phyloP scores from a whole-genome alignment of 2,888 invertebrate genomes.

The Ormyrus thymus region DNA sequence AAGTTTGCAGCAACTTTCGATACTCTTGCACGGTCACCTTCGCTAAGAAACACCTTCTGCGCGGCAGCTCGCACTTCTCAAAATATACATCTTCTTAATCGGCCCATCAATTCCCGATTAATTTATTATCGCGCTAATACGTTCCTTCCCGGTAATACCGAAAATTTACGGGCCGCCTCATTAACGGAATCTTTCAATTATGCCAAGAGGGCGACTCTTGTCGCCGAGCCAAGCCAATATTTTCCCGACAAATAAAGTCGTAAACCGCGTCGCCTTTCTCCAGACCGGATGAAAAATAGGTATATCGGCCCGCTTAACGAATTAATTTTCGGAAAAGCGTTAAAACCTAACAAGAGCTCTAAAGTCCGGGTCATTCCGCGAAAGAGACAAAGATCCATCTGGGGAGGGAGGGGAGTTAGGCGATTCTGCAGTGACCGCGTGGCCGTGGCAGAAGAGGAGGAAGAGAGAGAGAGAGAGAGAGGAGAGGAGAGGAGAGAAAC shows the following conservation, averaged over 20 bases:
- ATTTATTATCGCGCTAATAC: too few species aligned
- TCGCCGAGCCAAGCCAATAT: conserved; percentile 28
- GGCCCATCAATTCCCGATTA: too few species aligned
- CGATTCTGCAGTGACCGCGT: conserved; percentile 30
- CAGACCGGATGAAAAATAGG: neutral
- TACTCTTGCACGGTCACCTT: neutral
- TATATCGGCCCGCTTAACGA: neutral
- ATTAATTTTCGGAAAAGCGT: conserved; percentile 25
- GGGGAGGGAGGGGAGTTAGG: conserved; percentile 33
- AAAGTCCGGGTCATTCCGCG: conserved; percentile 38
- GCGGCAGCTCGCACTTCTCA: too few species aligned
- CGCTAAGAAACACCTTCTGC: too few species aligned
- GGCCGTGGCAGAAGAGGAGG: conserved; percentile 4
- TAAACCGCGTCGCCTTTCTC: neutral
- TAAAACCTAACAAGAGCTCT: conserved; percentile 8
- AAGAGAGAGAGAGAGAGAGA: conserved; percentile 19
- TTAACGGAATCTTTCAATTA: conserved; percentile 37
- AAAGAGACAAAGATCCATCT: conserved; percentile 48
- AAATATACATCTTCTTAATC: too few species aligned
- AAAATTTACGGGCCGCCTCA: conserved; percentile 25
- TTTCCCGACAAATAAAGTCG: neutral
- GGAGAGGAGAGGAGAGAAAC: neutral
- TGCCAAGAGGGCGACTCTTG: conserved; percentile 14
- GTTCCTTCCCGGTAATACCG: too few species aligned
- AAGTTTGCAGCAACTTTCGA: too few species aligned